A percentile compares a stretch with the other conserved stretches of the same genome.
These are phyloP conservation scores for Sarcophilus harrisii DNA, from an alignment of 2,797 vertebrate genomes.

Conservation along the genomic window DNA sequence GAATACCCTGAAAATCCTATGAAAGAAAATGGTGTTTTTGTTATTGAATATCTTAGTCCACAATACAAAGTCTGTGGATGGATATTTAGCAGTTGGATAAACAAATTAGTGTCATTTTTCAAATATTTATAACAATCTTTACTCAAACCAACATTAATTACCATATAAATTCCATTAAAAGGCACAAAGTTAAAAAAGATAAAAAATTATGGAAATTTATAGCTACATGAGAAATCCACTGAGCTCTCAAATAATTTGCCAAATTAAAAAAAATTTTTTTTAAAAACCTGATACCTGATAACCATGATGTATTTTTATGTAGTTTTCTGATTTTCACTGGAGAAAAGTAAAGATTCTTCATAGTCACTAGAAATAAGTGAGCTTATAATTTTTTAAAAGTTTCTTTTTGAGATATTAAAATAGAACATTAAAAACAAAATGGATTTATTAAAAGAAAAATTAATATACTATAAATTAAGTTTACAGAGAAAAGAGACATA, in stretches of 20 bases:
- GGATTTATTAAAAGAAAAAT: slow-evolving; percentile 53
- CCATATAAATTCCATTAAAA: slow-evolving; percentile 16
- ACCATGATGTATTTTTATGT: slow-evolving; percentile 12
- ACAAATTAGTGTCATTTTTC: not conserved
- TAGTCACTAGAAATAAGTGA: slow-evolving; percentile 31
- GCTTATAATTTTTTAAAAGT: not conserved
- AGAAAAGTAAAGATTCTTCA: slow-evolving; percentile 24
- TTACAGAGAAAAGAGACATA: not conserved
- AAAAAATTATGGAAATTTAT: not conserved
- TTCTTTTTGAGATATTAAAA: slow-evolving; percentile 48
- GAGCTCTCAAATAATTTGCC: slow-evolving; percentile 33
- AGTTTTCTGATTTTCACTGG: not conserved
- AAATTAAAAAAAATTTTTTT: slow-evolving; percentile 23
- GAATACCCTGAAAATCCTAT: slow-evolving; percentile 4
- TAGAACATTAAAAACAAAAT: slow-evolving; percentile 36
- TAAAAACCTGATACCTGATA: not conserved
- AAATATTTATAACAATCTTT: slow-evolving; percentile 1
- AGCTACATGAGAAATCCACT: slow-evolving; percentile 14
- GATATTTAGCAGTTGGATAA: not conserved
- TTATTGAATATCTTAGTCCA: slow-evolving; percentile 41
- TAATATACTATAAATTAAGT: not conserved
- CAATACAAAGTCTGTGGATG: slow-evolving; percentile 37
- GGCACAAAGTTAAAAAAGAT: not conserved
- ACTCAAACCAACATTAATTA: not conserved
- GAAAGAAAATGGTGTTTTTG: slow-evolving; percentile 8